Evolutionary conservation across 2,888 invertebrate genomes (phyloP).

Genomic region (Yponomeuta plumbellus): DNA sequence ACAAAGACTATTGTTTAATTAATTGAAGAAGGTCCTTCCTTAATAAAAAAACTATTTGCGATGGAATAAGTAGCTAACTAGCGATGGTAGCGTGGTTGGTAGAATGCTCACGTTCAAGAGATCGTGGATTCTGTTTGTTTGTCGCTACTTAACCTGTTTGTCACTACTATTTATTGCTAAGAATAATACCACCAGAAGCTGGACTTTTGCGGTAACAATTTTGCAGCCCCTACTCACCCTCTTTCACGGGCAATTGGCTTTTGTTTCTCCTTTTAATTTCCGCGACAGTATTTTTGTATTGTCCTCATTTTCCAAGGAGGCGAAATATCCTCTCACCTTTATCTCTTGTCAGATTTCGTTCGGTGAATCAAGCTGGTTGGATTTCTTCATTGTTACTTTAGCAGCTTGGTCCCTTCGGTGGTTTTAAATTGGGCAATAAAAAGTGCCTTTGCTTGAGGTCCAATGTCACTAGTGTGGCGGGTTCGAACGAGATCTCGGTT

Average conservation of each 20-base stretch:
- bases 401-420: slow-evolving; percentile 17
- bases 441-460: slow-evolving; percentile 3
- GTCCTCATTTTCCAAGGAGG: slow-evolving; percentile 36
- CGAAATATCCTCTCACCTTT: slow-evolving; percentile 29
- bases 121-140: too few species aligned
- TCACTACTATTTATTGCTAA: too few species aligned
- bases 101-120: too few species aligned
- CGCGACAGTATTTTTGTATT: slow-evolving; percentile 54
- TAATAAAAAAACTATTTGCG: too few species aligned
- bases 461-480: background rate
- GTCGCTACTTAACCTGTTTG: too few species aligned
- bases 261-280: slow-evolving; percentile 66
- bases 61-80: too few species aligned
- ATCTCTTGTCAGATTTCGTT: slow-evolving; percentile 33
- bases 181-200: background rate
- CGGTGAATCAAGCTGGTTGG: slow-evolving; percentile 21
- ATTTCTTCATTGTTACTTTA: slow-evolving; percentile 7
- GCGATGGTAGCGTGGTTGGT: too few species aligned
- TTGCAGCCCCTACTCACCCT: slow-evolving; percentile 32
- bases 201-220: background rate
- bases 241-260: slow-evolving; percentile 58
- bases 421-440: slow-evolving; percentile 13
- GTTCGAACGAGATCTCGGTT: too few species aligned
- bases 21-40: too few species aligned
- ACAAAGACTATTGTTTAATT: too few species aligned